A percentile compares a stretch with the other conserved stretches of the same genome.
phyloP scores from a whole-genome alignment of 1,140 invertebrate genomes.

The Himalopsyche phryganea region DNA sequence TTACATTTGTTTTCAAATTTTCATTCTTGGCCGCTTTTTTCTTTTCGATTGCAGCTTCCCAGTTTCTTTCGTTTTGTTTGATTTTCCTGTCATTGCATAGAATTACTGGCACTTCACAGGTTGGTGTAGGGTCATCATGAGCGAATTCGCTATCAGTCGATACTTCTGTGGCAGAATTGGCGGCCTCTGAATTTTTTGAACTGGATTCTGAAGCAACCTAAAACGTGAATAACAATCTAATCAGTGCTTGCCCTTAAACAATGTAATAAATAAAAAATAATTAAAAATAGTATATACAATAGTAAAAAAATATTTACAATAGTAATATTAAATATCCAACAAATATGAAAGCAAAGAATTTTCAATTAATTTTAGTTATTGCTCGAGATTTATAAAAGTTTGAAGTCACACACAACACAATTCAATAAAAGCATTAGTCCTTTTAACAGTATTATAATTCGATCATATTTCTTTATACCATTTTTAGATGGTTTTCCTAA shows the following conservation, averaged over 20 bases:
- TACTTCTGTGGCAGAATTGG: constrained; percentile 84
- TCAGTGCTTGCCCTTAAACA: background rate
- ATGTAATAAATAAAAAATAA: background rate
- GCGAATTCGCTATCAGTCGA: constrained; percentile 90
- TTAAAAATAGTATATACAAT: too few species aligned
- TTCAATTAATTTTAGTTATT: too few species aligned
- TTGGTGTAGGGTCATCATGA: constrained; percentile 70
- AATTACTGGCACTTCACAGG: constrained; percentile 62
- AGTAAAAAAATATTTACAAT: background rate
- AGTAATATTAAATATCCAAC: background rate
- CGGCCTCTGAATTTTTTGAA: constrained; percentile 64
- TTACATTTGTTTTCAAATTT: constrained; percentile 11
- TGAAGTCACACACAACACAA: constrained; percentile 4
- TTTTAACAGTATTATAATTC: constrained; percentile 63
- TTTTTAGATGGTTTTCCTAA: too few species aligned
- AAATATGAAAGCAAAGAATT: too few species aligned
- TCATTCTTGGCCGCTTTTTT: constrained; percentile 8
- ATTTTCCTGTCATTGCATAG: constrained; percentile 57
- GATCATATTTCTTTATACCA: constrained; percentile 1
- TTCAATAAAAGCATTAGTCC: background rate
- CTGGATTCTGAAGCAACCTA: constrained; percentile 71
- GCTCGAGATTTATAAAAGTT: background rate
- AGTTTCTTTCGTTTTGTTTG: background rate
- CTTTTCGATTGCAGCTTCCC: constrained; percentile 20
- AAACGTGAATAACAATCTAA: constrained; percentile 2